Conservation (phyloP, 2,888 invertebrate genomes). For the Macaria notata region DNA sequence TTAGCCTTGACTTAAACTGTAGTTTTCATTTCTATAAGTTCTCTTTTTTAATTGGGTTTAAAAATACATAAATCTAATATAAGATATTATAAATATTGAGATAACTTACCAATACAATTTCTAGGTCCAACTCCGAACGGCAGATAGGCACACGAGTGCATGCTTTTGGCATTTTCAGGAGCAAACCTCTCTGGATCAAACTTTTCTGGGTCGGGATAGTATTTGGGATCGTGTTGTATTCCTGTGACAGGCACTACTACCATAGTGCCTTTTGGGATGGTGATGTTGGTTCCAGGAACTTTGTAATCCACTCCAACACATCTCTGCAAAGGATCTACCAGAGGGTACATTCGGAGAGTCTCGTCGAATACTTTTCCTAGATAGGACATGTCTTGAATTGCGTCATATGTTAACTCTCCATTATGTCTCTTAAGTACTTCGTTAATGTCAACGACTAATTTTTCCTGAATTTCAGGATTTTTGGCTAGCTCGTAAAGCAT, state of each 20-base stretch:
- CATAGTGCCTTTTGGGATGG: slow-evolving; percentile 50
- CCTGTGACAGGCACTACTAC: slow-evolving; percentile 54
- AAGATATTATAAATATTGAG: too few species aligned
- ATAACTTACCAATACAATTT: slow-evolving; percentile 62
- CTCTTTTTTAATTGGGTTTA: too few species aligned
- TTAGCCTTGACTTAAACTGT: too few species aligned
- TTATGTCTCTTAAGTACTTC: slow-evolving; percentile 43
- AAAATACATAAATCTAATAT: too few species aligned
- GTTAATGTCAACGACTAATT: slow-evolving; percentile 50
- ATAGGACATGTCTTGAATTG: slow-evolving; percentile 57
- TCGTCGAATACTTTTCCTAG: slow-evolving; percentile 57
- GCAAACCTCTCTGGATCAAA: slow-evolving; percentile 73
- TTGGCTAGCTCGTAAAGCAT: slow-evolving; percentile 56
- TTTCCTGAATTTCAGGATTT: slow-evolving; percentile 60
- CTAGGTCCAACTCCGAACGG: slow-evolving; percentile 68
- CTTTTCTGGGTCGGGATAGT: slow-evolving; percentile 64
- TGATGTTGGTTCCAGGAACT: slow-evolving; percentile 54
- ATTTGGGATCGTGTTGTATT: slow-evolving; percentile 62
- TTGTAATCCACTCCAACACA: slow-evolving; percentile 49
- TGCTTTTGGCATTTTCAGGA: slow-evolving; percentile 10
- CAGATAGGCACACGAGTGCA: slow-evolving; percentile 54
- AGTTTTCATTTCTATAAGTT: too few species aligned
- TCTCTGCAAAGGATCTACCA: slow-evolving; percentile 59
- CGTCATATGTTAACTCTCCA: slow-evolving; percentile 57
- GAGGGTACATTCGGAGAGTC: slow-evolving; percentile 68